Percentiles rank a stretch among this genome's conserved stretches.
Evolutionary conservation across 2,797 vertebrate genomes (phyloP).

Genomic region (Sebastes minor): DNA sequence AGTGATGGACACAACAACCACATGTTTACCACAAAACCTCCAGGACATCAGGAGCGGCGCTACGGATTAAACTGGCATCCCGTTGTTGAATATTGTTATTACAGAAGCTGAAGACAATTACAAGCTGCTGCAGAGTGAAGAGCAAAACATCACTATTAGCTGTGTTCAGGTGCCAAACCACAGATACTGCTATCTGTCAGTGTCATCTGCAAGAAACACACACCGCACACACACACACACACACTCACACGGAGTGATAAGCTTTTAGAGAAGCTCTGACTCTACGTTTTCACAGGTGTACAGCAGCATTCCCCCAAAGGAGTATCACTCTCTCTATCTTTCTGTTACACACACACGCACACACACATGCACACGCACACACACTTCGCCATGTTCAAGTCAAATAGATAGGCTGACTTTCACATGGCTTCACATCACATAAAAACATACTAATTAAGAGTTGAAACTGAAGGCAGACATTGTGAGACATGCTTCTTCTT

Average conservation of each 20-base stretch:
- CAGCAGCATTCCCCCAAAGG: constrained; percentile 10
- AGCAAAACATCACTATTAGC: constrained; percentile 34
- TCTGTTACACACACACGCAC: neutral
- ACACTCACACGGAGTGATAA: constrained; percentile 21
- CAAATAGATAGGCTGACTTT: constrained; percentile 1
- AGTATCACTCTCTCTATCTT: neutral
- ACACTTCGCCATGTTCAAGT: neutral
- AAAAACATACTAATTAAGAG: neutral
- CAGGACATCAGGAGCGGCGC: neutral
- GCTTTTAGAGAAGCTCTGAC: constrained; percentile 27
- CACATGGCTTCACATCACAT: neutral
- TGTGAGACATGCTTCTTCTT: neutral
- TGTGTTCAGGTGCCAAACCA: constrained; percentile 58
- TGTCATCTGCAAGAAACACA: neutral
- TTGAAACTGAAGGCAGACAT: neutral
- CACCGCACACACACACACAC: neutral
- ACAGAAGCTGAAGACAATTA: constrained; percentile 20
- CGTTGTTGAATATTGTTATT: constrained; percentile 22
- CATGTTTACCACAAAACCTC: neutral
- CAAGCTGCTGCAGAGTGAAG: constrained; percentile 27
- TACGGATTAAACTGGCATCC: neutral
- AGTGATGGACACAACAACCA: constrained; percentile 1
- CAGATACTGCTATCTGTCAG: constrained; percentile 44
- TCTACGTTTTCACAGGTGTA: constrained; percentile 48
- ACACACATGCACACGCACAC: neutral